Conservation (phyloP, 2,113 vertebrate genomes). For the Alces alces region DNA sequence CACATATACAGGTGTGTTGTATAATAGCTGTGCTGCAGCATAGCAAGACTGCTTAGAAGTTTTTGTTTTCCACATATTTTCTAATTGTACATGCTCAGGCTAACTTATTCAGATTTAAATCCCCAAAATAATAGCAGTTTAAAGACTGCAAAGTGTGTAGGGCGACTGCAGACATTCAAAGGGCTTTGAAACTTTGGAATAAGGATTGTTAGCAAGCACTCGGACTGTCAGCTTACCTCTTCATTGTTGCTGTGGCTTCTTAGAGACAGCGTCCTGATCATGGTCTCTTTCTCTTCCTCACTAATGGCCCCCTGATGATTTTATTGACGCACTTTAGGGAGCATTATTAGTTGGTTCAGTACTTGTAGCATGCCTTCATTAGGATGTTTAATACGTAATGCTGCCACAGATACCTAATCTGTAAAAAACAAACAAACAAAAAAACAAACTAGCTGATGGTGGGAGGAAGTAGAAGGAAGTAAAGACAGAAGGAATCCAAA, state of each 20-base stretch:
- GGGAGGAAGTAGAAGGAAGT: neutral
- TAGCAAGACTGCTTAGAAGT: neutral
- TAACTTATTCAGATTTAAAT: neutral
- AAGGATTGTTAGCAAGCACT: neutral
- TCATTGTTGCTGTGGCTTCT: neutral
- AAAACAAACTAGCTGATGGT: neutral
- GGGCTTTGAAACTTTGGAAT: neutral
- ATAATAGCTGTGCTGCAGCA: neutral
- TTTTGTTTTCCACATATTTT: neutral
- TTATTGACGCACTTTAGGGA: constrained; percentile 68
- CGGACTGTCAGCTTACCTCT: neutral
- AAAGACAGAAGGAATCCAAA: neutral
- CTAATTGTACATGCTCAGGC: neutral
- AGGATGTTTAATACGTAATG: constrained; percentile 41
- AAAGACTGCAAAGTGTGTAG: neutral
- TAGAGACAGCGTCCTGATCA: neutral
- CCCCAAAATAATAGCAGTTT: neutral
- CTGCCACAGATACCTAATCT: constrained; percentile 20
- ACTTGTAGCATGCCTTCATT: constrained; percentile 60
- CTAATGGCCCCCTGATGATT: constrained; percentile 67
- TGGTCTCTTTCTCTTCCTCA: constrained; percentile 52
- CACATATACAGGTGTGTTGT: neutral
- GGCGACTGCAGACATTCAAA: neutral
- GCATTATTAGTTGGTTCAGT: constrained; percentile 58
- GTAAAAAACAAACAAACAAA: neutral